These are phyloP conservation scores for Emmelina monodactyla DNA, from an alignment of 2,888 invertebrate genomes.

Conservation along the genomic window DNA sequence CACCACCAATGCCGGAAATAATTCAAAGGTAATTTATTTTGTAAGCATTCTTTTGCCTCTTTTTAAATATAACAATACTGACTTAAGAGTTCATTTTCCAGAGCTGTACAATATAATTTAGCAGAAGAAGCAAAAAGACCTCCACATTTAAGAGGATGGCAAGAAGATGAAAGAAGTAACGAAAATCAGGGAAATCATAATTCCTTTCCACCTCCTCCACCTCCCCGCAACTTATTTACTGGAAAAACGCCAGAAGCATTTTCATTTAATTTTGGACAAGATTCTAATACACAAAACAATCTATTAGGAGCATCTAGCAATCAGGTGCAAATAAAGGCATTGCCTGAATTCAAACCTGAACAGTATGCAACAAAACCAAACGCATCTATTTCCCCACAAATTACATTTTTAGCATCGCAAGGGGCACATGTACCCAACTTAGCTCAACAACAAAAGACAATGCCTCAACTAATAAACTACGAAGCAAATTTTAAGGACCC, in stretches of 20 bases:
- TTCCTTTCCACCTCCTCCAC: constrained; percentile 23
- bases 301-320: constrained; percentile 36
- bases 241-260: constrained; percentile 58
- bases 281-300: constrained; percentile 30
- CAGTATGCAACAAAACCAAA: constrained; percentile 36
- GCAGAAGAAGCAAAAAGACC: constrained; percentile 56
- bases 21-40: constrained; percentile 64
- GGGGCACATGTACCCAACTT: constrained; percentile 45
- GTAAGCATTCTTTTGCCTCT: background rate
- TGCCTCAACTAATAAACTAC: constrained; percentile 53
- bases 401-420: constrained; percentile 56
- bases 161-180: constrained; percentile 33
- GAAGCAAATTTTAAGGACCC: constrained; percentile 38
- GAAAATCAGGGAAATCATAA: constrained; percentile 30
- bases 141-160: constrained; percentile 39
- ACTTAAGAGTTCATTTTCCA: constrained; percentile 19
- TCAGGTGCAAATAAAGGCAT: constrained; percentile 33
- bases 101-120: constrained; percentile 54
- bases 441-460: constrained; percentile 30
- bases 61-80: constrained; percentile 2
- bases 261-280: constrained; percentile 41
- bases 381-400: constrained; percentile 47
- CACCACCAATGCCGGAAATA: constrained; percentile 77
- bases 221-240: constrained; percentile 41
- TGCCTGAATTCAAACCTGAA: constrained; percentile 30